phyloP scores from a whole-genome alignment of 2,888 invertebrate genomes.

The Callyntrura sp. region DNA sequence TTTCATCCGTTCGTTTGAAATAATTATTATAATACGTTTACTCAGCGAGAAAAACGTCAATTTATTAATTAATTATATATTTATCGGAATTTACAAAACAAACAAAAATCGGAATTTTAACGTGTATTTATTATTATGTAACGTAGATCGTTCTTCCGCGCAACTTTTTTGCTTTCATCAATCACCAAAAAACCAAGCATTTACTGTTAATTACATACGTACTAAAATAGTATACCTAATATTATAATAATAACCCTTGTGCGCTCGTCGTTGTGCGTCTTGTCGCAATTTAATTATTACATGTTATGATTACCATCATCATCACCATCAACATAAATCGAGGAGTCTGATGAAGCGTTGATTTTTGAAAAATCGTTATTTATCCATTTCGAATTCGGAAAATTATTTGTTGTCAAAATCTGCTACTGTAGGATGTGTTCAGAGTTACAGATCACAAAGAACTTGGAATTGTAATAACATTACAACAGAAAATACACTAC shows the following conservation, averaged over 20 bases:
- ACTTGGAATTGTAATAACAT: neutral
- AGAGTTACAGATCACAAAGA: slow-evolving; percentile 32
- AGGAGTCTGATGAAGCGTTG: neutral
- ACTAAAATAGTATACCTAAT: slow-evolving; percentile 10
- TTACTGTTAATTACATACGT: slow-evolving; percentile 28
- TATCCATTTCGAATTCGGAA: neutral
- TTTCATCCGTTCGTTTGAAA: slow-evolving; percentile 48
- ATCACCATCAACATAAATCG: neutral
- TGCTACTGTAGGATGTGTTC: slow-evolving; percentile 16
- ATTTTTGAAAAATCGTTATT: neutral
- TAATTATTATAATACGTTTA: slow-evolving; percentile 31
- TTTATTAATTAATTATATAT: slow-evolving; percentile 45
- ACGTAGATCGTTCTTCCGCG: slow-evolving; percentile 75
- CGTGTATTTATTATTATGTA: slow-evolving; percentile 46
- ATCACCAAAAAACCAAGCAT: slow-evolving; percentile 48
- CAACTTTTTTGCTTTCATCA: slow-evolving; percentile 64
- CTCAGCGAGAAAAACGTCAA: slow-evolving; percentile 44
- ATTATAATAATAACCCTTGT: neutral
- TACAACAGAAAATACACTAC: neutral
- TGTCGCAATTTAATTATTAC: slow-evolving; percentile 5
- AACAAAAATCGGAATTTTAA: slow-evolving; percentile 55
- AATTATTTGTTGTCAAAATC: slow-evolving; percentile 33
- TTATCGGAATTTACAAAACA: slow-evolving; percentile 46
- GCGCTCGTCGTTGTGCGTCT: neutral
- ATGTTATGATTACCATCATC: slow-evolving; percentile 17